Base-by-base conservation (phyloP, 2,888 invertebrate genomes). In the Heliconius sara region DNA sequence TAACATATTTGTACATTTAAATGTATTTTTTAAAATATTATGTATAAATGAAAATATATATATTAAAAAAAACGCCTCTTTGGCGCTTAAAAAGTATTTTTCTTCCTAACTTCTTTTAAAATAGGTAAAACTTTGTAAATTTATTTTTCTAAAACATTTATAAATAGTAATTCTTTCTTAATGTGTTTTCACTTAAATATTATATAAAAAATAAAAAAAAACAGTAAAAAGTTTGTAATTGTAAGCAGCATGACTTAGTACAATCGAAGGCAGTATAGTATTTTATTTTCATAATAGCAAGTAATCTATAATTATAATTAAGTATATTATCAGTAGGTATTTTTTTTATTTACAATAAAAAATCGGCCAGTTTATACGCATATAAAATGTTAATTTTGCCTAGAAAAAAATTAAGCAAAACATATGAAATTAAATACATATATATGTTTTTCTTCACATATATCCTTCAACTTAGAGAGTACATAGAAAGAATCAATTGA, bases 1-100 rank as follows among this genome's bases (percentile, higher is more conserved):
- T 75, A 52, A 60, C 27, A 60, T 34, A 16, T 70, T 72, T 72
- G 72, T 72, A 72, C 72, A 72, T 72, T 72, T 72, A 22, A 47
- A 27, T 52, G 52, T 52, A 19, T 52, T 52, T 52, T n/a, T 60
- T n/a, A 3, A 3, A 60, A 60, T n/a, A 60, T 60, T 9, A n/a
- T n/a, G 10, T n/a, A n/a, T 60, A 60, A n/a, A 60, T 60, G 60
- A 57, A 57, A 57, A 60, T 9, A 7, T 57, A 57, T 22, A 57
- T 57, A 7, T 7, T 3, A 22, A 57, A 6, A 57, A 22, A 10
- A n/a, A 60, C 52, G 19, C 52, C 52, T 52, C 47, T 52, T 52
- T 52, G 16, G 19, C 52, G 52, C 19, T 19, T 43, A 47, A 47
- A 47, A 19, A 16, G 6, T 47, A 19, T 47, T 47, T 47, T 47